phyloP scores from a whole-genome alignment of 1,140 invertebrate genomes.

The Drosophila hydei region DNA sequence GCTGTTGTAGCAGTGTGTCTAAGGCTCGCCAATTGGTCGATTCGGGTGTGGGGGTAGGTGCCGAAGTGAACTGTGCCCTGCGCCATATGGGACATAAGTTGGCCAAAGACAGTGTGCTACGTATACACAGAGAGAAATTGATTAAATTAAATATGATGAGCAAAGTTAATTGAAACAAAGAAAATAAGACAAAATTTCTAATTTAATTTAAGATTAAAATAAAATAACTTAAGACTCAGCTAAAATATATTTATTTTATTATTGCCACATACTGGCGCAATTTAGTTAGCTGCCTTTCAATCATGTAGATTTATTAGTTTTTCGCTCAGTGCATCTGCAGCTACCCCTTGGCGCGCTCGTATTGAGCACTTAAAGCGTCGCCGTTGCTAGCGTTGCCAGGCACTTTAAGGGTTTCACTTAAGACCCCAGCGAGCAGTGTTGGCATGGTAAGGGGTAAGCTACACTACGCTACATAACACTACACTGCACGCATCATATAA shows the following conservation, averaged over 20 bases:
- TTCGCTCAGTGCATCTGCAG: slow-evolving; percentile 23
- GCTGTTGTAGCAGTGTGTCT: slow-evolving; percentile 19
- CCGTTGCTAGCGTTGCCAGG: slow-evolving; percentile 37
- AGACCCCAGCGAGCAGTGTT: slow-evolving; percentile 33
- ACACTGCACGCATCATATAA: slow-evolving; percentile 14
- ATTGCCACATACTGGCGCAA: too few relatives aligned
- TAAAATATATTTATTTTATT: not conserved
- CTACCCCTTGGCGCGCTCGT: slow-evolving; percentile 32
- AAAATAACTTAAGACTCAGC: not conserved
- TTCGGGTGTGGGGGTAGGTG: not conserved
- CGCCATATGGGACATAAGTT: slow-evolving; percentile 47
- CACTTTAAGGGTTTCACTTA: slow-evolving; percentile 80
- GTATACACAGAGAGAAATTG: slow-evolving; percentile 16
- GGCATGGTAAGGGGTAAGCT: not conserved
- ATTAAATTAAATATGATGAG: not conserved
- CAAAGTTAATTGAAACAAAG: not conserved
- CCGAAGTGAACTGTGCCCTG: not conserved
- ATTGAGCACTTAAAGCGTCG: slow-evolving; percentile 67
- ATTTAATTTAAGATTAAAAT: not conserved
- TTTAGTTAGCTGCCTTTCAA: too few relatives aligned
- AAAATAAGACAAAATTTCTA: not conserved
- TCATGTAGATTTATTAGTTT: too few relatives aligned
- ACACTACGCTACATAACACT: slow-evolving; percentile 12
- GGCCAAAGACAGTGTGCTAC: slow-evolving; percentile 20
- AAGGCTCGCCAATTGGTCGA: slow-evolving; percentile 7